These are phyloP conservation scores for Takifugu flavidus DNA, from an alignment of 2,113 vertebrate species.

Conservation along the genomic window DNA sequence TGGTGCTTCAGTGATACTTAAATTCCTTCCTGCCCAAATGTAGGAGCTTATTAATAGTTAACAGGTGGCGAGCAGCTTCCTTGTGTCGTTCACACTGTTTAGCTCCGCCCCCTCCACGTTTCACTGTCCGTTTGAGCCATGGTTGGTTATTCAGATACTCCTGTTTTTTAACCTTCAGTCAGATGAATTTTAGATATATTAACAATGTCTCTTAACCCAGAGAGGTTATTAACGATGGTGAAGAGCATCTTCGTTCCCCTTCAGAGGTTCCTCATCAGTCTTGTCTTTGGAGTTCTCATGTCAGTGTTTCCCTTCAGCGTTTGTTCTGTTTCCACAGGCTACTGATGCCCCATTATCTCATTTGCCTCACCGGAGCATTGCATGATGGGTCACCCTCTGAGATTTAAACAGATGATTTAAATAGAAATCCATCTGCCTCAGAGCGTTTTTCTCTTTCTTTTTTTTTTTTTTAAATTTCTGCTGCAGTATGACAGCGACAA, in stretches of 20 bases:
- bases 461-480: not conserved
- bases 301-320: not conserved
- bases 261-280: too few species aligned
- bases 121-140: too few species aligned
- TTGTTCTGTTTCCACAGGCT: conserved; percentile 23
- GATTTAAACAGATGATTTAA: conserved; percentile 26
- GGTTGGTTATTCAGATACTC: too few species aligned
- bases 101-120: not conserved
- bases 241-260: not conserved
- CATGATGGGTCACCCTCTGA: conserved; percentile 4
- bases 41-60: too few species aligned
- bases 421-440: conserved; percentile 13
- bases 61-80: too few species aligned
- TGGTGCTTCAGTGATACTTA: too few species aligned
- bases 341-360: conserved; percentile 25
- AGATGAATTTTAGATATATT: too few species aligned
- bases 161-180: too few species aligned
- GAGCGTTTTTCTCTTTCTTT: conserved; percentile 17
- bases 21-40: too few species aligned
- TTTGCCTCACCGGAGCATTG: conserved; percentile 48
- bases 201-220: too few species aligned
- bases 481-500: not conserved
- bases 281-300: too few species aligned
- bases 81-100: too few species aligned
- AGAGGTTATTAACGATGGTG: conserved; percentile 7